Evolutionary conservation across 1,140 invertebrate genomes (phyloP).

Genomic region (Ladona fulva): DNA sequence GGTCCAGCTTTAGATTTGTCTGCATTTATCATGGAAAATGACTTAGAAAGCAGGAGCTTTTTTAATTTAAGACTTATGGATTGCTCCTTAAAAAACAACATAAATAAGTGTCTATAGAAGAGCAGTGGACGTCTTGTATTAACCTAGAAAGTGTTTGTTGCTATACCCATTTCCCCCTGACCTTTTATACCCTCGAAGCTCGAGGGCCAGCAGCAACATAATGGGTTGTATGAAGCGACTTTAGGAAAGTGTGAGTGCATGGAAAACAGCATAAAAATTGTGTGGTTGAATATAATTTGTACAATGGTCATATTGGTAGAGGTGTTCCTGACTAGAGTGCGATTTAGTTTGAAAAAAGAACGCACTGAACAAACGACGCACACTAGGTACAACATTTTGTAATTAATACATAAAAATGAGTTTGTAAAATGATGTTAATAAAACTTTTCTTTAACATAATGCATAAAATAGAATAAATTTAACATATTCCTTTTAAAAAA

Average conservation of each 20-base stretch:
- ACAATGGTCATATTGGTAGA: conserved; percentile 9
- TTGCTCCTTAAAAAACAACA: conserved; percentile 1
- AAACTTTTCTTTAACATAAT: conserved; percentile 6
- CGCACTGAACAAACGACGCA: conserved; percentile 6
- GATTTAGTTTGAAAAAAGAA: conserved; percentile 2
- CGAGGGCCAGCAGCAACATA: background rate
- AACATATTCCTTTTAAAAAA: background rate
- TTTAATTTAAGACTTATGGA: background rate
- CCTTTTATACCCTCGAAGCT: background rate
- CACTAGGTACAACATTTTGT: conserved; percentile 9
- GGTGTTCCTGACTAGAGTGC: conserved; percentile 2
- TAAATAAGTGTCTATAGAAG: conserved; percentile 10
- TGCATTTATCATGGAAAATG: conserved; percentile 10
- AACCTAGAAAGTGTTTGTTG: background rate
- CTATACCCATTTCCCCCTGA: background rate
- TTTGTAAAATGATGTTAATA: conserved; percentile 11
- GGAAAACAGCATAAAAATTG: background rate
- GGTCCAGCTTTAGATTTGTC: conserved; percentile 6
- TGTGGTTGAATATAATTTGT: conserved; percentile 7
- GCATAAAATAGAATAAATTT: conserved; percentile 8
- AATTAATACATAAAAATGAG: conserved; percentile 11
- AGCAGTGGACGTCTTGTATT: background rate
- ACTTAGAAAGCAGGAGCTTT: conserved; percentile 4
- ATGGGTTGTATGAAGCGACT: background rate
- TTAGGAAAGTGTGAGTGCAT: background rate